Conservation (phyloP, 2,888 invertebrate genomes). For the Nematopogon swammerdamellus region DNA sequence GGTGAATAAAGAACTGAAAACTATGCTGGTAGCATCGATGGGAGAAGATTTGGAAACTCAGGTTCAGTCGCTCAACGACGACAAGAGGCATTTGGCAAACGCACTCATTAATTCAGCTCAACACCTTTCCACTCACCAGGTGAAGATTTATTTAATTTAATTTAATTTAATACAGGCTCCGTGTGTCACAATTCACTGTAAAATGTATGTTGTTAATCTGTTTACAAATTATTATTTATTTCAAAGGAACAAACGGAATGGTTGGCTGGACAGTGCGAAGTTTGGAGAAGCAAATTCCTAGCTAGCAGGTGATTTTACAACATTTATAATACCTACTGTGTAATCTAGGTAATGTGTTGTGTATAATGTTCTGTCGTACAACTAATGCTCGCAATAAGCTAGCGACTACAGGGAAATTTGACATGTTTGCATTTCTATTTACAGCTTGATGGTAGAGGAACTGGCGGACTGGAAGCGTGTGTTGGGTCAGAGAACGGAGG, state of each 20-base stretch:
- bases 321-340: background rate
- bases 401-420: too few relatives aligned
- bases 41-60: conserved; percentile 90
- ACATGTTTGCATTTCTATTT: too few relatives aligned
- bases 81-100: conserved; percentile 83
- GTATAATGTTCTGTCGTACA: too few relatives aligned
- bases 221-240: conserved; percentile 4
- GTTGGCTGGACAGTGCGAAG: conserved; percentile 91
- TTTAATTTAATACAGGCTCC: background rate
- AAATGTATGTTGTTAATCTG: background rate
- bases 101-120: conserved; percentile 84
- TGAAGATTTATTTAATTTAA: conserved; percentile 16
- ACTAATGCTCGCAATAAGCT: too few relatives aligned
- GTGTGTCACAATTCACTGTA: conserved; percentile 1
- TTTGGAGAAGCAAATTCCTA: conserved; percentile 95
- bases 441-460: conserved; percentile 89
- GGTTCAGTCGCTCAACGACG: conserved; percentile 88
- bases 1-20: conserved; percentile 91
- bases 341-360: too few relatives aligned
- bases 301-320: conserved; percentile 87
- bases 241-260: conserved; percentile 83
- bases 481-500: conserved; percentile 66
- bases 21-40: conserved; percentile 89
- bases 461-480: conserved; percentile 82
- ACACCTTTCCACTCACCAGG: conserved; percentile 80